Conservation (phyloP, 2,113 vertebrate species). For the Penelope pileata region DNA sequence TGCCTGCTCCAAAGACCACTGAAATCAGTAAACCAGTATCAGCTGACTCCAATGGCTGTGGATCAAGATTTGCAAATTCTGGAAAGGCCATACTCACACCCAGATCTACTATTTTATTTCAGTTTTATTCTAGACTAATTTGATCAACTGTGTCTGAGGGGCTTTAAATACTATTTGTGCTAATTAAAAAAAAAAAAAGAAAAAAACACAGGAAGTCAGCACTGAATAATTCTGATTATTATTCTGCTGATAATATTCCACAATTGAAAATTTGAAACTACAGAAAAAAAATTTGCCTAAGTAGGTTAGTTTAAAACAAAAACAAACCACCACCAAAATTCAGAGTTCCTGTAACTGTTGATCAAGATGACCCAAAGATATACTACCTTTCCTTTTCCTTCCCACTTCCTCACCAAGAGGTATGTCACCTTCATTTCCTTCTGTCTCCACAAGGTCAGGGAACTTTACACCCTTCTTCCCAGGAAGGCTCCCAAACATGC, state of each 20-base stretch:
- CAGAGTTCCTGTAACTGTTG: background rate
- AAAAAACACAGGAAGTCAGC: background rate
- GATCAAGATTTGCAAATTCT: background rate
- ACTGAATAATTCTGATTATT: background rate
- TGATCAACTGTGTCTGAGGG: background rate
- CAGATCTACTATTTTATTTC: background rate
- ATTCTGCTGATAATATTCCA: background rate
- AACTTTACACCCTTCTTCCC: slow-evolving; percentile 23
- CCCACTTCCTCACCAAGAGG: background rate
- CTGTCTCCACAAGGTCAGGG: background rate
- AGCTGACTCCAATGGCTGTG: background rate
- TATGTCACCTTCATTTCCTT: slow-evolving; percentile 43
- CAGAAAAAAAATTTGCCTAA: background rate
- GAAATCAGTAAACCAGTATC: background rate
- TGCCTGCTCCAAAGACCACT: background rate
- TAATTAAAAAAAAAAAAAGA: background rate
- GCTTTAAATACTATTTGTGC: background rate
- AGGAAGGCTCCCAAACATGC: background rate
- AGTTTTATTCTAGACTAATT: background rate
- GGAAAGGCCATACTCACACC: background rate
- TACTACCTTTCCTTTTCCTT: background rate
- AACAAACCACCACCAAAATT: background rate
- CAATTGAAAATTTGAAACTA: background rate
- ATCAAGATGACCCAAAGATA: background rate
- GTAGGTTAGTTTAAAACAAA: background rate